Conservation (phyloP, 2,888 invertebrate genomes). For the Eucriotettix oculatus region DNA sequence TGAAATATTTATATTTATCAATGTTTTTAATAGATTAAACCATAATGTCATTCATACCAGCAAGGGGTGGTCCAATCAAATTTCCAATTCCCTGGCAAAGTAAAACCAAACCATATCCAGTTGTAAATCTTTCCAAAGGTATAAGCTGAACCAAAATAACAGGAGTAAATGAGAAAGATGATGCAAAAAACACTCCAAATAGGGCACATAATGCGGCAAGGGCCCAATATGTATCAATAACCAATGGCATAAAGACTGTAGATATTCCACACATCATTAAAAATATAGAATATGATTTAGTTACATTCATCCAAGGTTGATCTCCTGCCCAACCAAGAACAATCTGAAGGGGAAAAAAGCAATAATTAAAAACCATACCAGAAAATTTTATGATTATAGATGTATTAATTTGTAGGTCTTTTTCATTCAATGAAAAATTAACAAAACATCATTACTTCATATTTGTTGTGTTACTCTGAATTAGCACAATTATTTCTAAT, state of each 20-base stretch:
- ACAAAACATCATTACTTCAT: neutral
- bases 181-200: conserved; percentile 83
- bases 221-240: conserved; percentile 31
- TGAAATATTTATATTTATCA: too few relatives aligned
- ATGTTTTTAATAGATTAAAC: neutral
- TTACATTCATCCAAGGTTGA: conserved; percentile 63
- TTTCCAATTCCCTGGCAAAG: conserved; percentile 87
- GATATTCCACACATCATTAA: conserved; percentile 48
- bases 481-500: too few relatives aligned
- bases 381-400: neutral
- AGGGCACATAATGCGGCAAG: conserved; percentile 36
- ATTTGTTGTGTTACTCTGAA: too few relatives aligned
- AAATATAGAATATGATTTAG: conserved; percentile 65
- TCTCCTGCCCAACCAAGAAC: conserved; percentile 81
- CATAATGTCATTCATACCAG: conserved; percentile 37
- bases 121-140: conserved; percentile 78
- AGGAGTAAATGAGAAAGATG: conserved; percentile 80
- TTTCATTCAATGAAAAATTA: neutral
- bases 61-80: conserved; percentile 79
- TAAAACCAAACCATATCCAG: conserved; percentile 78
- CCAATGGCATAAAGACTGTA: conserved; percentile 41
- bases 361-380: too few relatives aligned
- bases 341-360: conserved; percentile 31
- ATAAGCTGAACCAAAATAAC: conserved; percentile 77
- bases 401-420: neutral